Evolutionary conservation across 2,113 vertebrate genomes (phyloP), one percentile per base, ranked within the genome.

Genomic region (Megalops atlanticus): DNA sequence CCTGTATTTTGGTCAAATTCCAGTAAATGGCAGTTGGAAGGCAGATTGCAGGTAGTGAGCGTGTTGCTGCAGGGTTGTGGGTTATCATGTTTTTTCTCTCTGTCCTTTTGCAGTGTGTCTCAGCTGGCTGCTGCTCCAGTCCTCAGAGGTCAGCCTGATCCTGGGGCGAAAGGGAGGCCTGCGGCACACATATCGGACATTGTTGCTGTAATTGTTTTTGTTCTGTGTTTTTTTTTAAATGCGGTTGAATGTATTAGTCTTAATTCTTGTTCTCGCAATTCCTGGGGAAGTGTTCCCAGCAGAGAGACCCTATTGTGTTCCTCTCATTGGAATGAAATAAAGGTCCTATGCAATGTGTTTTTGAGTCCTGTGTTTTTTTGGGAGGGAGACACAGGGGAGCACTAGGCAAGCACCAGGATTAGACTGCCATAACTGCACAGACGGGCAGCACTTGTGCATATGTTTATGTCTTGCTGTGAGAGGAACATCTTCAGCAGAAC

Each of bases 321-420:
- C 79, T 73, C 58, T 84, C 85, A 84, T 5, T 88, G 47, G 76
- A 85, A 74, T 82, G 87, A 33, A 93, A 92, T 92, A 93, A n/a
- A n/a, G 78, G 82, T 87, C 74, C 90, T 93, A 93, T 93, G 92
- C 92, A 93, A 91, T 81, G 85, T 77, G 10, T n/a, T 31, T 58
- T 33, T 2, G 31, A 35, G 5, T 71, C 27, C 0, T 76, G 75
- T 8, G 41, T 80, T n/a, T 58, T 18, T 45, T 12, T 18, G 52
- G 21, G 52, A 24, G 52, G 7, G 52, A n/a, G n/a, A n/a, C n/a
- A n/a, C n/a, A n/a, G n/a, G n/a, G n/a, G n/a, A n/a, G n/a, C n/a
- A n/a, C n/a, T n/a, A n/a, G n/a, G n/a, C n/a, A n/a, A n/a, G n/a
- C n/a, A n/a, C n/a, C n/a, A n/a, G n/a, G n/a, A n/a, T n/a, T n/a